Conservation (phyloP, 1,140 invertebrate species). For the Drosophila kohkoa region DNA sequence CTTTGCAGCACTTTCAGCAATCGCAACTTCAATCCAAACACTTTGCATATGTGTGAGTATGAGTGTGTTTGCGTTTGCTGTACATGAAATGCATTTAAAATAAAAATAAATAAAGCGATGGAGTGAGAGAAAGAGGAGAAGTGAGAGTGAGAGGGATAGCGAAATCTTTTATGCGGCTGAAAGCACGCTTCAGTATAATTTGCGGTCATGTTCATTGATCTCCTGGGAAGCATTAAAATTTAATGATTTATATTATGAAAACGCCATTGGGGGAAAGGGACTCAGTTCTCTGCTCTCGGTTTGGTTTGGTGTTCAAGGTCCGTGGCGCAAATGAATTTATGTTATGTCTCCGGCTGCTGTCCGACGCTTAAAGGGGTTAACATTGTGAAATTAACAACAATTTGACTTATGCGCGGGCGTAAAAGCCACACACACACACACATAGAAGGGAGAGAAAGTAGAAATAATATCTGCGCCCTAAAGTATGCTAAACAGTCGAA, state of each 20-base stretch:
- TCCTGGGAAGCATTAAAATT: conserved; percentile 83
- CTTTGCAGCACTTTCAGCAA: conserved; percentile 21
- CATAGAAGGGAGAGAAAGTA: neutral
- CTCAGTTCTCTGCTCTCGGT: neutral
- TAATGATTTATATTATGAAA: conserved; percentile 79
- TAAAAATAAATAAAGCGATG: conserved; percentile 23
- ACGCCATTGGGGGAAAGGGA: conserved; percentile 23
- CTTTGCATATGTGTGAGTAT: conserved; percentile 44
- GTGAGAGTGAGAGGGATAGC: conserved; percentile 6
- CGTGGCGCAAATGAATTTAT: conserved; percentile 67
- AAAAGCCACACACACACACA: conserved; percentile 26
- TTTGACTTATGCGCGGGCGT: conserved; percentile 72
- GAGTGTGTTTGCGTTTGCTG: conserved; percentile 25
- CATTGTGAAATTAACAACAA: conserved; percentile 79
- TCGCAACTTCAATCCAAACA: conserved; percentile 68
- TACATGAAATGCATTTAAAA: conserved; percentile 74
- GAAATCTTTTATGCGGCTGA: conserved; percentile 79
- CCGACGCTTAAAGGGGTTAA: conserved; percentile 72
- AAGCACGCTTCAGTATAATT: conserved; percentile 83
- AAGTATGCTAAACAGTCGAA: conserved; percentile 79
- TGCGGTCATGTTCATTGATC: conserved; percentile 83
- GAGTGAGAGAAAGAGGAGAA: conserved; percentile 5
- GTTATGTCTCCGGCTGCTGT: conserved; percentile 65
- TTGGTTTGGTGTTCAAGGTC: neutral
- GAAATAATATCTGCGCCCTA: conserved; percentile 62